phyloP scores from a whole-genome alignment of 2,113 vertebrate species.

The Isichthys henryi region DNA sequence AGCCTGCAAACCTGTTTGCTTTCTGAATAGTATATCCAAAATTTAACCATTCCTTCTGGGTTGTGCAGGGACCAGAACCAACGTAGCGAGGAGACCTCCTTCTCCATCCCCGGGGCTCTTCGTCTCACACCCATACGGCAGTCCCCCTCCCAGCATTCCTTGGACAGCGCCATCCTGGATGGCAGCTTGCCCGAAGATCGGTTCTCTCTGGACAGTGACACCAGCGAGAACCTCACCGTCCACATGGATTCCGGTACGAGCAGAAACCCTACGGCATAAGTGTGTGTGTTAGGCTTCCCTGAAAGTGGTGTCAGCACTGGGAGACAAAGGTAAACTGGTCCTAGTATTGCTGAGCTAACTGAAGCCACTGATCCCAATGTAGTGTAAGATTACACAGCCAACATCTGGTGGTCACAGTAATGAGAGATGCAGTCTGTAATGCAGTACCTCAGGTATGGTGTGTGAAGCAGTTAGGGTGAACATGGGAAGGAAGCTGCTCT shows the following conservation, averaged over 20 bases:
- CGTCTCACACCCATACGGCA: constrained; percentile 75
- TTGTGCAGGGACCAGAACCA: constrained; percentile 64
- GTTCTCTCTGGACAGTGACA: constrained; percentile 80
- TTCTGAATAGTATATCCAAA: background rate
- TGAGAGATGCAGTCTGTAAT: no score
- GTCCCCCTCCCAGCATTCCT: constrained; percentile 82
- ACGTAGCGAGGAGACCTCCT: constrained; percentile 62
- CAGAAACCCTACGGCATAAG: background rate
- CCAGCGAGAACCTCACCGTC: constrained; percentile 80
- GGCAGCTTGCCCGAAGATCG: constrained; percentile 78
- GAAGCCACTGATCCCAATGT: background rate
- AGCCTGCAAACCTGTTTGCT: background rate
- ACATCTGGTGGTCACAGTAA: background rate
- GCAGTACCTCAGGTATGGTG: no score
- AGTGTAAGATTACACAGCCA: background rate
- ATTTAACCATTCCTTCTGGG: background rate
- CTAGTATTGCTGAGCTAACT: background rate
- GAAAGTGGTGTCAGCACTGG: background rate
- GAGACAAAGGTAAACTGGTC: background rate
- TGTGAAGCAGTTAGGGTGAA: background rate
- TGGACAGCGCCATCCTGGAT: constrained; percentile 77
- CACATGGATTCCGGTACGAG: constrained; percentile 76
- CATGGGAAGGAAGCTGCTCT: background rate
- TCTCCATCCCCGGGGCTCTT: constrained; percentile 47
- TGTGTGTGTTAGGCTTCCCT: background rate